A percentile compares a stretch with the other conserved stretches of the same genome.
Conservation (phyloP, 2,797 vertebrate species). For the Sitta carolinensis region DNA sequence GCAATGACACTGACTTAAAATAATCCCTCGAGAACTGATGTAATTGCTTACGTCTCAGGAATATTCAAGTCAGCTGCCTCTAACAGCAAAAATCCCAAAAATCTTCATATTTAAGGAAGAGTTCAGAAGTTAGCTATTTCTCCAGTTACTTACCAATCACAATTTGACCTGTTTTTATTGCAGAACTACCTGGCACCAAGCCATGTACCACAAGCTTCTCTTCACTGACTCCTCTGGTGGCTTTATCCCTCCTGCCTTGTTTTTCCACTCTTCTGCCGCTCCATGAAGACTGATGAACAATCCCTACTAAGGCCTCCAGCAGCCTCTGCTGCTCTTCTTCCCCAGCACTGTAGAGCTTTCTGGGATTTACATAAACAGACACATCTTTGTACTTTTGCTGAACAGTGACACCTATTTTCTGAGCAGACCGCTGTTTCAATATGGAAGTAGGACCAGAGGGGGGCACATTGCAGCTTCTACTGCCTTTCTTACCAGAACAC, state of each 20-base stretch:
- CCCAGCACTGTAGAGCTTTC: constrained; percentile 71
- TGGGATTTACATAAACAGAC: constrained; percentile 90
- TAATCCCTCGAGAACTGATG: neutral
- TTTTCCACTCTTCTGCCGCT: constrained; percentile 70
- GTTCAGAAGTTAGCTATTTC: neutral
- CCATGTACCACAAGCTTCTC: constrained; percentile 88
- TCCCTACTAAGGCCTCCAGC: constrained; percentile 88
- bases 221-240: constrained; percentile 36
- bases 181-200: constrained; percentile 86
- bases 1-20: neutral
- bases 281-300: constrained; percentile 85
- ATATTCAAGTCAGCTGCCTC: neutral
- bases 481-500: constrained; percentile 67
- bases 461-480: constrained; percentile 38
- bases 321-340: constrained; percentile 73
- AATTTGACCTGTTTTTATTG: constrained; percentile 87
- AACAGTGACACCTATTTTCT: constrained; percentile 74
- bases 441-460: constrained; percentile 84
- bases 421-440: constrained; percentile 84
- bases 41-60: neutral
- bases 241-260: constrained; percentile 58
- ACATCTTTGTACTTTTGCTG: constrained; percentile 88
- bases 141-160: constrained; percentile 85
- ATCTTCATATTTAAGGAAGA: neutral
- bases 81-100: neutral